phyloP scores from a whole-genome alignment of 2,113 vertebrate species.

The Megaleporinus macrocephalus region DNA sequence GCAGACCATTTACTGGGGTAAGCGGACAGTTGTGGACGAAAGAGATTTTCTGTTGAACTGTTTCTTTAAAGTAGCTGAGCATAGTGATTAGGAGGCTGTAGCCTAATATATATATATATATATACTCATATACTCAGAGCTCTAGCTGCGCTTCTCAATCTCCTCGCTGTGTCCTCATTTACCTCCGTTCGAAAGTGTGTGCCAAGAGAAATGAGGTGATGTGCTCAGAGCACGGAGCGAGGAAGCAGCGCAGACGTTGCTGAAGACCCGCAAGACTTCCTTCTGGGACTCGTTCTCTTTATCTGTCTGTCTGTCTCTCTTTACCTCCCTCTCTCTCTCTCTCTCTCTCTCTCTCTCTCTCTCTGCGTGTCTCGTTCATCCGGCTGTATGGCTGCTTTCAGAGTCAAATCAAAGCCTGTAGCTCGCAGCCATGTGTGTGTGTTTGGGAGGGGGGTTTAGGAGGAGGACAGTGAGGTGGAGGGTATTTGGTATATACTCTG shows the following conservation, averaged over 20 bases:
- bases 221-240: neutral
- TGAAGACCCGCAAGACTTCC: neutral
- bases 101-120: too few relatives aligned
- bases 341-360: too few relatives aligned
- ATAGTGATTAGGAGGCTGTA: neutral
- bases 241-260: neutral
- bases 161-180: neutral
- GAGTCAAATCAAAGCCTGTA: constrained; percentile 20
- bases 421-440: neutral
- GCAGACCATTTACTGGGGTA: too few relatives aligned
- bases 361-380: too few relatives aligned
- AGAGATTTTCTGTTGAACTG: too few relatives aligned
- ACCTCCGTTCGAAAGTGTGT: neutral
- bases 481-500: neutral
- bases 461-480: neutral
- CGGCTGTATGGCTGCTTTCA: neutral
- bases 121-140: too few relatives aligned
- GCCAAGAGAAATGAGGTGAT: neutral
- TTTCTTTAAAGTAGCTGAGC: too few relatives aligned
- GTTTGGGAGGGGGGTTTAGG: neutral
- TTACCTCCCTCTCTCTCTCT: too few relatives aligned
- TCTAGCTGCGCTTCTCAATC: neutral
- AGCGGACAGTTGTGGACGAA: too few relatives aligned
- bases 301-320: too few relatives aligned
- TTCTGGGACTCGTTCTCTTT: neutral